Evolutionary conservation across 92 coral and sea anemone genomes (phyloP).

Genomic region (Plumapathes pennacea): DNA sequence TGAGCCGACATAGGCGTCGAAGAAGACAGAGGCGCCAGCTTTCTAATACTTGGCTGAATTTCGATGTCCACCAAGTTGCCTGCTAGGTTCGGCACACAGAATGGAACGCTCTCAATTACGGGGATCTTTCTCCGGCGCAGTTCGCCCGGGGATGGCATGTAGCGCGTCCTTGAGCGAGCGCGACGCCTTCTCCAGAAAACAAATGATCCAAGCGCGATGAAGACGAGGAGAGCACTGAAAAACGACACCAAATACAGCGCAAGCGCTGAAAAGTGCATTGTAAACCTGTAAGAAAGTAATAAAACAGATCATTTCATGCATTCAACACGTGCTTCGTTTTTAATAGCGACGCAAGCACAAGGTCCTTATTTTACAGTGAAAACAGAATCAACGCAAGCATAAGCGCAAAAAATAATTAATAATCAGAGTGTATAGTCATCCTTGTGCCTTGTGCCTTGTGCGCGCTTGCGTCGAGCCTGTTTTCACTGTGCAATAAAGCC

Average conservation of each 20-base stretch:
- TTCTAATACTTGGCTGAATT: conserved; percentile 61
- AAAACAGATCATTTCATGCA: neutral
- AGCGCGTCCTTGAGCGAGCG: no score
- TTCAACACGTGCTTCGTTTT: no score
- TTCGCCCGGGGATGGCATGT: conserved; percentile 37
- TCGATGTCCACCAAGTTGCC: conserved; percentile 56
- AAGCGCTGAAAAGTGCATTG: neutral
- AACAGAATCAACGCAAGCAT: no score
- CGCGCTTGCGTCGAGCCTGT: no score
- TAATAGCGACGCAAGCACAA: no score
- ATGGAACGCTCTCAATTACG: conserved; percentile 56
- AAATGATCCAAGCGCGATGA: neutral
- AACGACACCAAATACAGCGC: conserved; percentile 7
- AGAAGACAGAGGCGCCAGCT: conserved; percentile 42
- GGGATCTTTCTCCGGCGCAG: conserved; percentile 46
- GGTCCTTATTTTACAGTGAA: no score
- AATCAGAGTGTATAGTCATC: no score
- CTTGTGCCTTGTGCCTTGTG: no score
- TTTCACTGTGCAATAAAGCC: no score
- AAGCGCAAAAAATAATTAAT: no score
- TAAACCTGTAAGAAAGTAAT: neutral
- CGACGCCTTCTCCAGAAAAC: conserved; percentile 25
- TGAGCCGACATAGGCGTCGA: conserved; percentile 40
- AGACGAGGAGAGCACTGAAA: conserved; percentile 3
- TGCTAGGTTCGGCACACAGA: conserved; percentile 54